Conservation (phyloP, 2,888 invertebrate species). For the Trichogramma evanescens region DNA sequence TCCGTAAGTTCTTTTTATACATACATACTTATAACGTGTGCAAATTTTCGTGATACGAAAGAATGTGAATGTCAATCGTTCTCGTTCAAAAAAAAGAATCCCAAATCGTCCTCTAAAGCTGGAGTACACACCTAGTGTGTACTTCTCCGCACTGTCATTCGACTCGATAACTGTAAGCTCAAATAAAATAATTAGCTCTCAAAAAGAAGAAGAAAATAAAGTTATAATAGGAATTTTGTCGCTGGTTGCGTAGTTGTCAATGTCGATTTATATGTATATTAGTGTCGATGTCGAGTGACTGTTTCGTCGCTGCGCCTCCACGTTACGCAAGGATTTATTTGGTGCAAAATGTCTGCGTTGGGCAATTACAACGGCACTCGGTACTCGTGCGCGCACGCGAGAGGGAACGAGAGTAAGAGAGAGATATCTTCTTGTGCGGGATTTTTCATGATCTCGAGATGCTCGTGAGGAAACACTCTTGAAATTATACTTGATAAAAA, state of each 20-base stretch:
- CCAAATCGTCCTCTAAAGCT: no score
- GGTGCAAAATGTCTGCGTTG: constrained; percentile 6
- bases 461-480: no score
- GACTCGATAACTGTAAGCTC: neutral
- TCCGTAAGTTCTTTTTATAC: constrained; percentile 33
- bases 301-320: neutral
- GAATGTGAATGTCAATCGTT: no score
- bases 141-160: neutral
- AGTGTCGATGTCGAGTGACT: neutral
- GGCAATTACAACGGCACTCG: neutral
- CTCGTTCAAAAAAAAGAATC: no score
- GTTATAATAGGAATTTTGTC: neutral
- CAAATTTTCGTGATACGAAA: no score
- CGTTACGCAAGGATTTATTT: constrained; percentile 12
- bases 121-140: neutral
- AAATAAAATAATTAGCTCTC: neutral
- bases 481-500: no score
- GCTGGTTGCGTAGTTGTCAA: neutral
- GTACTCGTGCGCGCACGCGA: no score
- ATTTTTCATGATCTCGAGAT: no score
- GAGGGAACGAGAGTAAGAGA: no score
- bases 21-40: neutral
- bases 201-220: neutral
- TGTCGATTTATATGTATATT: neutral
- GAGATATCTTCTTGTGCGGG: no score